Conservation (phyloP, 2,797 vertebrate species). For the Knipowitschia caucasica region DNA sequence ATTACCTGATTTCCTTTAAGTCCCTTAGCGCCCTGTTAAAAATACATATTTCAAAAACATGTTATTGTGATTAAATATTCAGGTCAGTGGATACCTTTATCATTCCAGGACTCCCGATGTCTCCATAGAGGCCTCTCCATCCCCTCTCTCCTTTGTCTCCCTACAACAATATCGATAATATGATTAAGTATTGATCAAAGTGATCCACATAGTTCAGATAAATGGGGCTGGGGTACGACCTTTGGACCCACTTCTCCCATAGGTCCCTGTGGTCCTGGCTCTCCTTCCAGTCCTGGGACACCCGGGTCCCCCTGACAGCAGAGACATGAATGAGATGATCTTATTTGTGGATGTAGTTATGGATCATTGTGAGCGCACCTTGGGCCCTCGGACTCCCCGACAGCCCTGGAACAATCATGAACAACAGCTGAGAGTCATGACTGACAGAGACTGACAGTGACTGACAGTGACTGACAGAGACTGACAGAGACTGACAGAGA, state of each 20-base stretch:
- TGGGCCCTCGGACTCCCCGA: constrained; percentile 46
- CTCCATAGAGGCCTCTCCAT: constrained; percentile 65
- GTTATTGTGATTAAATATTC: neutral
- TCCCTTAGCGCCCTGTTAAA: constrained; percentile 47
- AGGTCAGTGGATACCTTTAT: constrained; percentile 43
- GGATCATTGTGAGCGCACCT: constrained; percentile 27
- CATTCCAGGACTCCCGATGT: constrained; percentile 50
- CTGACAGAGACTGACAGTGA: neutral
- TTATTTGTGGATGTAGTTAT: neutral
- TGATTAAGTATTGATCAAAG: neutral
- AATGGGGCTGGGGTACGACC: constrained; percentile 21
- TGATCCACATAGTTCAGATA: neutral
- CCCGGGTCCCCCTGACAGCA: constrained; percentile 52
- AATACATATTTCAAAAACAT: neutral
- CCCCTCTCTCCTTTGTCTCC: constrained; percentile 57
- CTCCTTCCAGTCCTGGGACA: constrained; percentile 44
- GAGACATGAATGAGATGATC: neutral
- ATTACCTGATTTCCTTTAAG: constrained; percentile 43
- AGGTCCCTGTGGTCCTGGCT: constrained; percentile 43
- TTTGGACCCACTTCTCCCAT: constrained; percentile 43
- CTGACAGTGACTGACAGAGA: neutral
- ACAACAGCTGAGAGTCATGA: neutral
- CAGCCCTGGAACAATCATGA: constrained; percentile 48
- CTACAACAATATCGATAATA: constrained; percentile 32
- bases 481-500: neutral